These are phyloP conservation scores for Panthera leo DNA, from an alignment of 2,113 vertebrate genomes.

Conservation along the genomic window DNA sequence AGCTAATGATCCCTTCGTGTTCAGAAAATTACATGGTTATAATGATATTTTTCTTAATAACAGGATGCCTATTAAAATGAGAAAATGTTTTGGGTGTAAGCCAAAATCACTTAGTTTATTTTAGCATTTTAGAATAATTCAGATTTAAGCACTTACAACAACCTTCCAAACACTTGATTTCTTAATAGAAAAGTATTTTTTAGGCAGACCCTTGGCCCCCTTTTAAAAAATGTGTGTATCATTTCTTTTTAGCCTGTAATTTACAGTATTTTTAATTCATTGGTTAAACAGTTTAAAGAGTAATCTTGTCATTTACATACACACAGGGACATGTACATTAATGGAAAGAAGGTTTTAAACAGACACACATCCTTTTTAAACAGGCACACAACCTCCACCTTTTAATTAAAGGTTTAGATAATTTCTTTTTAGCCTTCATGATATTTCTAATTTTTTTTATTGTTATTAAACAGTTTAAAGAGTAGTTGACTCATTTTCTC, in stretches of 20 bases:
- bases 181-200: background rate
- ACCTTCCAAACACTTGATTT: background rate
- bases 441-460: background rate
- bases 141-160: slow-evolving; percentile 11
- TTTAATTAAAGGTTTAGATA: background rate
- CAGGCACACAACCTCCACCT: background rate
- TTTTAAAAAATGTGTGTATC: background rate
- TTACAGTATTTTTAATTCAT: slow-evolving; percentile 13
- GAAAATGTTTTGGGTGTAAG: slow-evolving; percentile 45
- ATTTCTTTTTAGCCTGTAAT: slow-evolving; percentile 46
- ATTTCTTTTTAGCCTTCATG: background rate
- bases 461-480: background rate
- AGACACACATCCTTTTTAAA: background rate
- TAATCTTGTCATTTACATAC: background rate
- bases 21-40: slow-evolving; percentile 46
- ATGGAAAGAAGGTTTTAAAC: background rate
- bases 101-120: slow-evolving; percentile 31
- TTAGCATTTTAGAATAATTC: slow-evolving; percentile 57
- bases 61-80: slow-evolving; percentile 38
- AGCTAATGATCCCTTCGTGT: slow-evolving; percentile 32
- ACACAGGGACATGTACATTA: background rate
- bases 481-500: background rate
- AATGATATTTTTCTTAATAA: slow-evolving; percentile 43
- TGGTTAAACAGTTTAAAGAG: slow-evolving; percentile 7
- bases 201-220: background rate